A percentile compares a stretch with the other conserved stretches of the same genome.
Conservation (phyloP, 64 coral and sea anemone genomes). For the Pachyseris speciosa region DNA sequence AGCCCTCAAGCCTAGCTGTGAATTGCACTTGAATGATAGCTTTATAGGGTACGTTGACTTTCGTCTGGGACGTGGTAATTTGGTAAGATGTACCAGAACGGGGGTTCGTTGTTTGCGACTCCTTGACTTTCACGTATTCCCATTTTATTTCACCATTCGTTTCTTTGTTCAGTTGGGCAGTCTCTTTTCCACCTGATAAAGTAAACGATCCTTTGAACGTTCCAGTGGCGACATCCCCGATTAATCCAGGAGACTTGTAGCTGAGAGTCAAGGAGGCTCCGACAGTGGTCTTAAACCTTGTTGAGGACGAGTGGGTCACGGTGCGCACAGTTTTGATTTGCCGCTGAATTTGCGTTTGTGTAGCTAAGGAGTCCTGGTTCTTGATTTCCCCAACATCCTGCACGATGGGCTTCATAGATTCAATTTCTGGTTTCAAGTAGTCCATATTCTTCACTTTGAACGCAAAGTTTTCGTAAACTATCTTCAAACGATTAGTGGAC, state of each 20-base stretch:
- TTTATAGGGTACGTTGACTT: slow-evolving; percentile 59
- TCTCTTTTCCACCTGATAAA: neutral
- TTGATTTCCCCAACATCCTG: slow-evolving; percentile 36
- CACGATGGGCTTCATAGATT: slow-evolving; percentile 36
- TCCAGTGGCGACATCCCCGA: neutral
- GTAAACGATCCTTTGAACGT: slow-evolving; percentile 6
- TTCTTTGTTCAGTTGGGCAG: neutral
- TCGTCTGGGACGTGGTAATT: slow-evolving; percentile 17
- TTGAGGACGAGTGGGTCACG: slow-evolving; percentile 68
- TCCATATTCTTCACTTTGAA: slow-evolving; percentile 57
- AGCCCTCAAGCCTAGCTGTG: slow-evolving; percentile 73
- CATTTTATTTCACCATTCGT: slow-evolving; percentile 27
- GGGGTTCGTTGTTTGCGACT: neutral
- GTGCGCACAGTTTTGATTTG: slow-evolving; percentile 55
- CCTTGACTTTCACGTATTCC: neutral
- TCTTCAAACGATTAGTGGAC: slow-evolving; percentile 19
- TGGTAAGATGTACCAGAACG: neutral
- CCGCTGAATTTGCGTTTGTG: neutral
- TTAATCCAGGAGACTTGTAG: slow-evolving; percentile 45
- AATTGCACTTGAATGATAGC: slow-evolving; percentile 64
- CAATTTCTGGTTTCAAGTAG: slow-evolving; percentile 26
- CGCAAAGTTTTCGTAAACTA: slow-evolving; percentile 41
- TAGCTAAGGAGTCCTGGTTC: slow-evolving; percentile 9
- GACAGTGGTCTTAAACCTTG: slow-evolving; percentile 31
- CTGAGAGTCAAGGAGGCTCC: slow-evolving; percentile 57